Conservation (phyloP, 2,113 vertebrate genomes). For the Dryoscopus gambensis region DNA sequence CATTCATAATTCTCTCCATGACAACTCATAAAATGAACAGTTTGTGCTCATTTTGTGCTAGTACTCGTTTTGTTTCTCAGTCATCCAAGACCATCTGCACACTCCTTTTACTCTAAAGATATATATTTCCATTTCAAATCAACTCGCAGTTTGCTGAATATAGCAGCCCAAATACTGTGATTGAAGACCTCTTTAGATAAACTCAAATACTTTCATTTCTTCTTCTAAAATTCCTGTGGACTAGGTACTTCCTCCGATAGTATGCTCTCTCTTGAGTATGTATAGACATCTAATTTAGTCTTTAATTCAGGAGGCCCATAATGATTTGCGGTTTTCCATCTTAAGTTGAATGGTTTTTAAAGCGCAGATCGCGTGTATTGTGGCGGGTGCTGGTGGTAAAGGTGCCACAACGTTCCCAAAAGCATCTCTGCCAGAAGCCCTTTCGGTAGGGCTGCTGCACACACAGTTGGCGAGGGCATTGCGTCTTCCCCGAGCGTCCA, state of each 20-base stretch:
- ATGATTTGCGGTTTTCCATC: not conserved
- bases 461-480: too few relatives aligned
- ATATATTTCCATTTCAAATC: slow-evolving; percentile 54
- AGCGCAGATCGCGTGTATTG: not conserved
- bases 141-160: slow-evolving; percentile 24
- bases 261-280: not conserved
- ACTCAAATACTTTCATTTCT: not conserved
- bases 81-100: slow-evolving; percentile 62
- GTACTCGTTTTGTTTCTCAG: slow-evolving; percentile 48
- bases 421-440: too few relatives aligned
- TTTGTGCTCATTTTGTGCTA: slow-evolving; percentile 61
- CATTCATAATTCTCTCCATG: slow-evolving; percentile 65
- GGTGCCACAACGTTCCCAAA: too few relatives aligned
- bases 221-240: not conserved
- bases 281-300: not conserved
- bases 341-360: not conserved
- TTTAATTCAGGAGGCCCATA: not conserved
- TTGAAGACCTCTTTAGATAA: not conserved
- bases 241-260: not conserved
- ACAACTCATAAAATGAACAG: slow-evolving; percentile 61
- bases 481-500: too few relatives aligned
- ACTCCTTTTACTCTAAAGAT: slow-evolving; percentile 40
- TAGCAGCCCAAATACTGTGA: slow-evolving; percentile 14
- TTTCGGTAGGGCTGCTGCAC: too few relatives aligned
- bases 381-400: too few relatives aligned